phyloP scores from a whole-genome alignment of 1,140 invertebrate genomes.

The Mactra quadrangularis region DNA sequence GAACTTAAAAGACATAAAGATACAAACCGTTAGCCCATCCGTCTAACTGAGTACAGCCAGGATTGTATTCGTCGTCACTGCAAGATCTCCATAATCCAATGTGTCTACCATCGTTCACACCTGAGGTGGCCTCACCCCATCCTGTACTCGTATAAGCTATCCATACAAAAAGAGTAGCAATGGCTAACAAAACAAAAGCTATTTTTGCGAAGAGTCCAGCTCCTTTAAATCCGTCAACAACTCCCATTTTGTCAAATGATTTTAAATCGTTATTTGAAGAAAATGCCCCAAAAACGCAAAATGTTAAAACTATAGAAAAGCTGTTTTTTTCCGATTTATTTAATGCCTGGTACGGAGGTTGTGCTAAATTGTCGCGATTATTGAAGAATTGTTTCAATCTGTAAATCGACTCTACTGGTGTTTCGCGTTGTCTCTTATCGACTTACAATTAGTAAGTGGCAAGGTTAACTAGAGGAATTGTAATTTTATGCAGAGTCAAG shows the following conservation, averaged over 20 bases:
- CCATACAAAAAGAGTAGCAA: constrained; percentile 35
- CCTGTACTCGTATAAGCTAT: constrained; percentile 41
- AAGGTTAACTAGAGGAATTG: too few species aligned
- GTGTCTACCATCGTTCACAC: not conserved
- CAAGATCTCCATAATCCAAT: constrained; percentile 37
- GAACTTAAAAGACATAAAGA: too few species aligned
- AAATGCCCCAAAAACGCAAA: not conserved
- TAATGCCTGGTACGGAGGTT: not conserved
- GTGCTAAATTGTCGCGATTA: not conserved
- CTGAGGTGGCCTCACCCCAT: constrained; percentile 22
- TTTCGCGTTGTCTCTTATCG: not conserved
- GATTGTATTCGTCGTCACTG: not conserved
- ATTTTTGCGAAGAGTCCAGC: constrained; percentile 40
- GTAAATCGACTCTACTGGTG: not conserved
- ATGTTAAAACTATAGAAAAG: not conserved
- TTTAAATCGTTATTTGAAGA: not conserved
- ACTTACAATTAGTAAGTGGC: too few species aligned
- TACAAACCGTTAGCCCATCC: constrained; percentile 39
- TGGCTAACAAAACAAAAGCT: constrained; percentile 3
- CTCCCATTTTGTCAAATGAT: constrained; percentile 24
- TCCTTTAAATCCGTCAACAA: constrained; percentile 38
- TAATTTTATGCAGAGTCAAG: too few species aligned
- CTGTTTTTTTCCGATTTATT: not conserved
- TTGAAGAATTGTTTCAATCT: not conserved
- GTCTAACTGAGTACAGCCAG: constrained; percentile 11